Conservation (phyloP, 1,140 invertebrate genomes). For the Cherax destructor region DNA sequence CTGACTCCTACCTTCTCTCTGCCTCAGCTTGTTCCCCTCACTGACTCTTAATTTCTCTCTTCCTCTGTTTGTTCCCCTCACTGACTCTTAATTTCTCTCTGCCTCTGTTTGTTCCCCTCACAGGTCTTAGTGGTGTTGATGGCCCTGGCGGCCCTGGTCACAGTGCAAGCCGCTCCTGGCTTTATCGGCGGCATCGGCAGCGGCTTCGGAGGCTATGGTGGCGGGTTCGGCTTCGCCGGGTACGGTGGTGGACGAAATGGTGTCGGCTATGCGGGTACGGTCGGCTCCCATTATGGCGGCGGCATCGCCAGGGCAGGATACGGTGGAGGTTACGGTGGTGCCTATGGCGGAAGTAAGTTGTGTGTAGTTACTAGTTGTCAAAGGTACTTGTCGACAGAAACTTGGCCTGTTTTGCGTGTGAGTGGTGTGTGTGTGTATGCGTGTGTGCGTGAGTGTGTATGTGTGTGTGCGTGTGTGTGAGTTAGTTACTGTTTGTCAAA, state of each 20-base stretch:
- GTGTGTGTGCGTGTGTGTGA: background rate
- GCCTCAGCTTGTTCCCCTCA: no score
- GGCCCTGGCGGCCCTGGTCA: background rate
- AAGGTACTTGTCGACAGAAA: no score
- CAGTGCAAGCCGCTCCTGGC: background rate
- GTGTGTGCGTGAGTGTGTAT: background rate
- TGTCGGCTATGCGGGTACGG: slow-evolving; percentile 23
- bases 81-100: no score
- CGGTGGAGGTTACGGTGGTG: background rate
- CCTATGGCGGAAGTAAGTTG: background rate
- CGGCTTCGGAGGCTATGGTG: slow-evolving; percentile 21
- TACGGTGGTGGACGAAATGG: slow-evolving; percentile 31
- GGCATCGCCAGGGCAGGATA: background rate
- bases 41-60: no score
- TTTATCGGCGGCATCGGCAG: slow-evolving; percentile 18
- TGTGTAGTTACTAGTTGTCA: background rate
- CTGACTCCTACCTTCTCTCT: no score
- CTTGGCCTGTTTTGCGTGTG: no score
- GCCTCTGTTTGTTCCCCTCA: background rate
- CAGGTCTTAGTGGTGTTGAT: background rate
- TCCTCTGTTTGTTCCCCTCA: no score
- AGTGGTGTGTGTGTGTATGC: background rate
- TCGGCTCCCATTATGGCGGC: slow-evolving; percentile 15
- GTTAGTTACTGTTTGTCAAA: no score
- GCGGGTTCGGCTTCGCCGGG: slow-evolving; percentile 22